Evolutionary conservation across 2,797 vertebrate species (phyloP).

Genomic region (Notolabrus celidotus): DNA sequence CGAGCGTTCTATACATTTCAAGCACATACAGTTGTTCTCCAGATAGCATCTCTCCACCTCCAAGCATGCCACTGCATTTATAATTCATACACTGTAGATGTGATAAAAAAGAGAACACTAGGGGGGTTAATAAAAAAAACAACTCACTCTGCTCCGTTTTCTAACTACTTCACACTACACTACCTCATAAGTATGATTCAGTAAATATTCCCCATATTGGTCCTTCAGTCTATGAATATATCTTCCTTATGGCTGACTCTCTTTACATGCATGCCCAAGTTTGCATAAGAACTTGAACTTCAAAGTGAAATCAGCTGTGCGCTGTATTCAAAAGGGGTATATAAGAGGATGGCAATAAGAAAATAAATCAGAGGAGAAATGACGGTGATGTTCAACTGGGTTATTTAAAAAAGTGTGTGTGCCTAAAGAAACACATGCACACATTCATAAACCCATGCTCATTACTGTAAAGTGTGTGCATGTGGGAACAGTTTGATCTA

Average conservation of each 20-base stretch:
- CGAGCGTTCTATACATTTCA: constrained; percentile 41
- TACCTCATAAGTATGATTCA: constrained; percentile 23
- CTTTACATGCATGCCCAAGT: neutral
- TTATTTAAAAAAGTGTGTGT: constrained; percentile 12
- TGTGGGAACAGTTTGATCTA: neutral
- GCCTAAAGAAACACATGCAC: neutral
- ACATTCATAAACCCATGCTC: neutral
- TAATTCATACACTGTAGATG: constrained; percentile 46
- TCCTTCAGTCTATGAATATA: constrained; percentile 26
- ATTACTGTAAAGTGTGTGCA: neutral
- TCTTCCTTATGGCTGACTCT: constrained; percentile 9
- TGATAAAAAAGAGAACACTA: neutral
- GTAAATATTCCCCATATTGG: constrained; percentile 15
- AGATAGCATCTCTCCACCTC: constrained; percentile 37
- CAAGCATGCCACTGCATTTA: constrained; percentile 28
- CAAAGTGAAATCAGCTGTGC: constrained; percentile 26
- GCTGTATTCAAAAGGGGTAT: constrained; percentile 28
- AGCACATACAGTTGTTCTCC: constrained; percentile 39
- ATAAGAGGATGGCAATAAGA: neutral
- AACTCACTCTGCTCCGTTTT: neutral
- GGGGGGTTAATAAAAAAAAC: constrained; percentile 30
- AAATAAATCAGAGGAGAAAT: constrained; percentile 10
- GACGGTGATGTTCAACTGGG: neutral
- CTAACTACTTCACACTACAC: neutral
- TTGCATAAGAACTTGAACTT: constrained; percentile 16